Evolutionary conservation across 2,888 invertebrate genomes (phyloP), one percentile per base, ranked within the genome.

Genomic region (Drosophila helvetica): DNA sequence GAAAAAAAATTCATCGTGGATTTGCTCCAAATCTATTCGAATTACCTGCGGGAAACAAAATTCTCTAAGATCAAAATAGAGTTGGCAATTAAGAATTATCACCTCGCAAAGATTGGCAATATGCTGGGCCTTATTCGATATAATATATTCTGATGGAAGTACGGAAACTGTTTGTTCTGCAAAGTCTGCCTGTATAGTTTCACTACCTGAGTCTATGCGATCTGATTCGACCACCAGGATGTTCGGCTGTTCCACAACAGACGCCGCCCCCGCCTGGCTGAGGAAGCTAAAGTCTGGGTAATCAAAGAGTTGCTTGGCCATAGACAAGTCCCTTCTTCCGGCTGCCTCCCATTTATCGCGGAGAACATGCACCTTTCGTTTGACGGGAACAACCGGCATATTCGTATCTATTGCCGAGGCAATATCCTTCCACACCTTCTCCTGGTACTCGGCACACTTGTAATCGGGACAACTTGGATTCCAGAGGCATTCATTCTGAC

Each of bases 401-500:
- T 61, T 55, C 4, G 6, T 38, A 25, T 46, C 61, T 54, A 61
- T 54, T 12, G 33, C 54, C 8, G 3, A 12, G n/a, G 61, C 61
- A 17, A 55, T 61, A 6, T 54, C 15, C 15, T 18, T 42, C 62
- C 62, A 63, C 4, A 63, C 56, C n/a, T 25, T 45, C 19, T 52
- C 51, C 18, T 64, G 51, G 38, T 46, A 33, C 8, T 57, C 57
- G 15, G 33, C 38, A 38, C 45, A 25, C 18, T 57, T 51, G 30
- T 51, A 63, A 2, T 63, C 48, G 10, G 62, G 62, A n/a, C 62
- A 62, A 12, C 22, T 48, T 1, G 55, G 62, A 48, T 62, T 55
- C 62, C 62, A 62, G 7, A 62, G 27, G 17, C 62, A 62, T 10
- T 56, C 55, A 17, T 56, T 55, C 42, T 63, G 56, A 3, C 63